Base-by-base conservation (phyloP, 2,888 invertebrate genomes). In the Tenthredo livida region DNA sequence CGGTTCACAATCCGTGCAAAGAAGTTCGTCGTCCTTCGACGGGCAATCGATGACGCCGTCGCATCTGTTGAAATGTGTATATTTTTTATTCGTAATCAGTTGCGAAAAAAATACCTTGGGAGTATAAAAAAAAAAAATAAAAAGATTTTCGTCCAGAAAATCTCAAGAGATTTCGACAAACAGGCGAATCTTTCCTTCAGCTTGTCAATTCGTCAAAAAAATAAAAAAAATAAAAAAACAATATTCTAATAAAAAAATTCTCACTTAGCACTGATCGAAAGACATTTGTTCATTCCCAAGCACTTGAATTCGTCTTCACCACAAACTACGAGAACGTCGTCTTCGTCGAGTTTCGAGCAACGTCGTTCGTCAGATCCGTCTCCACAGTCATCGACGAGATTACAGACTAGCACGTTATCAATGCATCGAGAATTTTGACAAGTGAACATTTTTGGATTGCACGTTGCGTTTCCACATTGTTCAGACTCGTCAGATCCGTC, bases 11-110 rank as follows among this genome's bases (percentile, higher is more conserved):
- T 90, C 92, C 0, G 91, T 93, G 88, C 96, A 97, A 40, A 94
- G 94, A 1, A 92, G 91, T 90, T 97, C 97, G 88, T 97, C 97
- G 85, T 97, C 97, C 2, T 95, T 95, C 0, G 95, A 94, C 0
- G 96, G 96, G 89, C 97, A 97, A 86, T 97, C 97, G 0, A 94
- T 90, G 6, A 94, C 95, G 17, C 95, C 94, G 90, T 97, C 95
- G 90, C 97, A 97, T 43, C 96, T 96, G 85, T 47, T 90, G 2
- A 87, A 84, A 75, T n/a, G 17, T 6, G n/a, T 37, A 37, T 7
- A 37, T 37, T 37, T 40, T 77, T 77, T 50, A 5, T 47, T 25
- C 15, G 17, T 25, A 50, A 50, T 37, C 50, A 77, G 29, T 21
- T 40, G 5, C 37, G 10, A 21, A 80, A 58, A 58, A 21, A 17